Conservation (phyloP, 2,797 vertebrate species). For the Lithobates pipiens region DNA sequence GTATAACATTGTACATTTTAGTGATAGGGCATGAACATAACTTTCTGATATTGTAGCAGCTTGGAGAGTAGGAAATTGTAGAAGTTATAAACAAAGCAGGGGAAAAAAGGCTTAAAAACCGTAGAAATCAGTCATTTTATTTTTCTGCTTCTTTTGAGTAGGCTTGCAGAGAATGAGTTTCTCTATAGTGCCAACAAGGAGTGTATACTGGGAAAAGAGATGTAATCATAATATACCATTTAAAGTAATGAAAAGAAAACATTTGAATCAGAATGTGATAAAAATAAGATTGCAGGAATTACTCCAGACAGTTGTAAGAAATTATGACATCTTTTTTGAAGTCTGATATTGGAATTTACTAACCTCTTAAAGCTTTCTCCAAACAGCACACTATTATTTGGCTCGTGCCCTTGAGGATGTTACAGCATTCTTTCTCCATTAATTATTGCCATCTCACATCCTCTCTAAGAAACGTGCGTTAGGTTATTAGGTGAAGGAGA, state of each 20-base stretch:
- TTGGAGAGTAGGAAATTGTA: too few relatives aligned
- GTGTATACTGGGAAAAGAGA: neutral
- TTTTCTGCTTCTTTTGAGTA: too few relatives aligned
- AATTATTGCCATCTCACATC: neutral
- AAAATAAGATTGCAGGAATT: constrained; percentile 9
- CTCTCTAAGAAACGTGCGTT: neutral
- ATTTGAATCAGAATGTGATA: constrained; percentile 9
- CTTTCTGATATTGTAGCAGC: too few relatives aligned
- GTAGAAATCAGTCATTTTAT: too few relatives aligned
- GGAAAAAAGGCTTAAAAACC: too few relatives aligned
- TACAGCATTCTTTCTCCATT: neutral
- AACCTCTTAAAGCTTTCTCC: constrained; percentile 13
- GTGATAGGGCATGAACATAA: too few relatives aligned
- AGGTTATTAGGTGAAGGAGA: neutral
- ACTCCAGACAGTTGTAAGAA: neutral
- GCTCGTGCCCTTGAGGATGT: constrained; percentile 6
- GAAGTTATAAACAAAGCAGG: too few relatives aligned
- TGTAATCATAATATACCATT: constrained; percentile 2
- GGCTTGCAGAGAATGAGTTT: too few relatives aligned
- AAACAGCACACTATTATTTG: constrained; percentile 19
- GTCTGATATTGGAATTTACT: constrained; percentile 24
- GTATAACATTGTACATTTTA: too few relatives aligned
- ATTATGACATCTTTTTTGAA: neutral
- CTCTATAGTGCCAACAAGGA: neutral
- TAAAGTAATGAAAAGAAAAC: constrained; percentile 8